Percentiles rank a stretch among this genome's conserved stretches.
These are phyloP conservation scores for Lacerta bilineata DNA, from an alignment of 2,797 vertebrate genomes.

Conservation along the genomic window DNA sequence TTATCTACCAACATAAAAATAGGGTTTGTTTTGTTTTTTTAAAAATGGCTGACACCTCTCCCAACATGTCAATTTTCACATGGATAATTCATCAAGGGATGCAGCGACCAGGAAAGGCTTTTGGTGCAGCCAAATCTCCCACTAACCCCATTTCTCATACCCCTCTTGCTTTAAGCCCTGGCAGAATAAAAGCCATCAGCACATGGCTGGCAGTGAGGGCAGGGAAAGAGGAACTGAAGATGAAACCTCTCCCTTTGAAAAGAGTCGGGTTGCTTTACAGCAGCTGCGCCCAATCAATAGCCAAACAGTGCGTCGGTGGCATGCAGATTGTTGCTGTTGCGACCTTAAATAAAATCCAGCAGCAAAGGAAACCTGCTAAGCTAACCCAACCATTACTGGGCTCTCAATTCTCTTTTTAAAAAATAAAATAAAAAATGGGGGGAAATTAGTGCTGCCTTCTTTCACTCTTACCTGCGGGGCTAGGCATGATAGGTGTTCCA, in stretches of 20 bases:
- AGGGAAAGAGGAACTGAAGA: not conserved
- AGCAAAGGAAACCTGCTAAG: not conserved
- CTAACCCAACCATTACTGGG: too few species aligned
- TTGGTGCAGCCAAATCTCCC: not conserved
- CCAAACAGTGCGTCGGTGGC: not conserved
- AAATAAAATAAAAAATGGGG: not conserved
- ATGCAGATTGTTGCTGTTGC: not conserved
- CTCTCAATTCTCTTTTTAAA: not conserved
- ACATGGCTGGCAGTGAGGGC: not conserved
- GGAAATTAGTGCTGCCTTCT: not conserved
- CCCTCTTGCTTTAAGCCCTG: not conserved
- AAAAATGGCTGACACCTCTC: not conserved
- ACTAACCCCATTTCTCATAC: not conserved
- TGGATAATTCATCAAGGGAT: not conserved
- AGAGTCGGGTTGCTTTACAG: not conserved
- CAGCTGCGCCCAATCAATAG: not conserved
- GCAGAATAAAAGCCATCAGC: not conserved
- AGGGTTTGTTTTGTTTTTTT: too few species aligned
- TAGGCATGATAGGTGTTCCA: slow-evolving; percentile 99
- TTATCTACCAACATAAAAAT: slow-evolving; percentile 22
- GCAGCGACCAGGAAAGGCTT: not conserved
- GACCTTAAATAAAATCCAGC: not conserved
- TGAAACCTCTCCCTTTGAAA: not conserved
- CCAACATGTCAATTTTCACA: not conserved
- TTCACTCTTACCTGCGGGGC: slow-evolving; percentile 90